Base-by-base conservation (phyloP, 2,113 vertebrate species). In the Chinchilla lanigera region DNA sequence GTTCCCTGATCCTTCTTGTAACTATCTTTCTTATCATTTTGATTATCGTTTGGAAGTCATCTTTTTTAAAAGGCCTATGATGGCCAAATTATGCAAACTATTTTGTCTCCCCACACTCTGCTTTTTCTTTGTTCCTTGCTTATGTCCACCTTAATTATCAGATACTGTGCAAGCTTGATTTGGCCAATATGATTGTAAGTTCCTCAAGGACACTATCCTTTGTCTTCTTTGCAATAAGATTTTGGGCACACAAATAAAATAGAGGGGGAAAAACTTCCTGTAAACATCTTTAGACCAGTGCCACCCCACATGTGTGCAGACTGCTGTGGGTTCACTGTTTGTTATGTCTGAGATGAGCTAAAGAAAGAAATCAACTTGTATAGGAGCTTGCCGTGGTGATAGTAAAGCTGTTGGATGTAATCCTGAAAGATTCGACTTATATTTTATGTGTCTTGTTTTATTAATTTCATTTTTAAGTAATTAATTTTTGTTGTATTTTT, bases 401-500 rank as follows among this genome's bases (percentile, higher is more conserved):
- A 81, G 73, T 84, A 90, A 92, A 50, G 12, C 13, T 93, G 3
- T 89, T 88, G 50, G 96, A 81, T 65, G 7, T 83, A 92, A 92
- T 44, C 67, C 44, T 88, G 86, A 94, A 96, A 41, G n/a, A 30
- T 38, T 94, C 16, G 7, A 86, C 26, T 52, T 94, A 22, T 56
- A 41, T 93, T 94, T 92, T 86, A 56, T 52, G 30, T 82, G 30
- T 65, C 3, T 93, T 69, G 3, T 90, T 93, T 93, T 93, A 13
- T 65, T 90, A 84, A 33, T 78, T 97, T 92, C 33, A 90, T 73
- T 71, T 95, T 95, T 67, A 83, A 89, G 16, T 56, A 73, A 91
- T 89, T 94, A 41, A 84, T 69, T 96, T 93, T 92, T 90, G 33
- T 78, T 89, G 24, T 8, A 44, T 33, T 96, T 96, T 93, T 93